Conservation (phyloP, 2,113 vertebrate species). For the Pituophis catenifer region DNA sequence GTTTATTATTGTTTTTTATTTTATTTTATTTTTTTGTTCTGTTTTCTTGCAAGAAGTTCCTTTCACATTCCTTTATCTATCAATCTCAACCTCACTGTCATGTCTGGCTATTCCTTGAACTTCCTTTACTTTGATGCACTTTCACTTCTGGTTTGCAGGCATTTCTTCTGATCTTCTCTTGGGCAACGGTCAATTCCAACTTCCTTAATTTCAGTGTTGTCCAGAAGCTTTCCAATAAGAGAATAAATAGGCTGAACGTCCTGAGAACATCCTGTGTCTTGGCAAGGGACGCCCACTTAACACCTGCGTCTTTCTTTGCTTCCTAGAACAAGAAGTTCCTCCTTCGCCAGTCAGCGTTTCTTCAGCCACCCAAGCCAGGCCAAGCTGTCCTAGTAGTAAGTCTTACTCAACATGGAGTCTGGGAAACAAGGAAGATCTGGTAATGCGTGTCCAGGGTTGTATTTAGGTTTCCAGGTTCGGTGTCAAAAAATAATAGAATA, state of each 20-base stretch:
- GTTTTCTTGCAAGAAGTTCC: background rate
- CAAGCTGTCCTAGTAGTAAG: slow-evolving; percentile 43
- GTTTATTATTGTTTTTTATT: no score
- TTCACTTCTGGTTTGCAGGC: background rate
- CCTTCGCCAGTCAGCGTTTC: slow-evolving; percentile 74
- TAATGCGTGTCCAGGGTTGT: background rate
- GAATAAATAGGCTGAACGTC: background rate
- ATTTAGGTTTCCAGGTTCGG: background rate
- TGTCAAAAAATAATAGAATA: background rate
- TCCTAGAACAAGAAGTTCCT: slow-evolving; percentile 73
- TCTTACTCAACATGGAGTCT: background rate
- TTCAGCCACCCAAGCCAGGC: slow-evolving; percentile 66
- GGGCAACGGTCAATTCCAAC: background rate
- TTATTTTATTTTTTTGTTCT: background rate
- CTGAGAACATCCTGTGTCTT: background rate
- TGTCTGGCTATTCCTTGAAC: background rate
- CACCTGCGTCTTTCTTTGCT: background rate
- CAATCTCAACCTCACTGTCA: background rate
- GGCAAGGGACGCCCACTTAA: background rate
- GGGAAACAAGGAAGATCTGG: background rate
- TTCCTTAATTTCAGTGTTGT: background rate
- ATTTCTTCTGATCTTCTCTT: background rate
- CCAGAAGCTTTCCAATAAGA: background rate
- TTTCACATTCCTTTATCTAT: background rate
- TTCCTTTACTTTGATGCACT: background rate